phyloP scores from a whole-genome alignment of 30 jellyfish, hydroid and myxozoan species.

The Pelagia noctiluca region DNA sequence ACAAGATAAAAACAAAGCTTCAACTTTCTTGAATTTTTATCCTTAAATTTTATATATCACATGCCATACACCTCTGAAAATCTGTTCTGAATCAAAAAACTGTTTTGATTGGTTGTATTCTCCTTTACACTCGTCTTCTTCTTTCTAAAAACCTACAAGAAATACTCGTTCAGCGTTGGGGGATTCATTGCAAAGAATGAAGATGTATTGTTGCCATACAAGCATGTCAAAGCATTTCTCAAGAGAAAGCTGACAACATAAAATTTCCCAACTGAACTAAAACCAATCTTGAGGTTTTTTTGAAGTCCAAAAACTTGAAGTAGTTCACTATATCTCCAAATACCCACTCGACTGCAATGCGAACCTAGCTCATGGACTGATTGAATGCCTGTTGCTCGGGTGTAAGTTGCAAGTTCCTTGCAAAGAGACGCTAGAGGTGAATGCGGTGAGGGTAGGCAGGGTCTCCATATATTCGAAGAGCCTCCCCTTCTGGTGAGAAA shows the following conservation, averaged over 20 bases:
- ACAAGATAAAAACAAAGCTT: no score
- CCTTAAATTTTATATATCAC: no score
- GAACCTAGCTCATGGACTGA: constrained; percentile 44
- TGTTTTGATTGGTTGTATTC: no score
- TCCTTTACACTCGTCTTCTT: no score
- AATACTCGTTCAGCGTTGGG: constrained; percentile 22
- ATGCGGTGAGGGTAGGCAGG: constrained; percentile 58
- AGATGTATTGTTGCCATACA: neutral
- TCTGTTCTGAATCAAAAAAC: no score
- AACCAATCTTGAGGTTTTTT: constrained; percentile 15
- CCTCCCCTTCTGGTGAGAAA: neutral
- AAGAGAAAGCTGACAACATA: constrained; percentile 12
- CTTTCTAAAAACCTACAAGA: no score
- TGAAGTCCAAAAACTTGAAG: constrained; percentile 33
- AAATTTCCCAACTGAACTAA: constrained; percentile 41
- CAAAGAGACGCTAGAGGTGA: neutral
- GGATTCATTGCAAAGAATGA: constrained; percentile 15
- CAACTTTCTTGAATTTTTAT: no score
- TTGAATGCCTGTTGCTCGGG: constrained; percentile 26
- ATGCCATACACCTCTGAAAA: no score
- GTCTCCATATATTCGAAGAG: constrained; percentile 60
- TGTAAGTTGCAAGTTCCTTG: neutral
- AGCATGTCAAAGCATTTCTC: constrained; percentile 11
- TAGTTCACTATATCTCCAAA: constrained; percentile 54
- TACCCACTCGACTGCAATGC: constrained; percentile 55